Base-by-base conservation (phyloP, 2,888 invertebrate species). In the Amaurobius ferox region DNA sequence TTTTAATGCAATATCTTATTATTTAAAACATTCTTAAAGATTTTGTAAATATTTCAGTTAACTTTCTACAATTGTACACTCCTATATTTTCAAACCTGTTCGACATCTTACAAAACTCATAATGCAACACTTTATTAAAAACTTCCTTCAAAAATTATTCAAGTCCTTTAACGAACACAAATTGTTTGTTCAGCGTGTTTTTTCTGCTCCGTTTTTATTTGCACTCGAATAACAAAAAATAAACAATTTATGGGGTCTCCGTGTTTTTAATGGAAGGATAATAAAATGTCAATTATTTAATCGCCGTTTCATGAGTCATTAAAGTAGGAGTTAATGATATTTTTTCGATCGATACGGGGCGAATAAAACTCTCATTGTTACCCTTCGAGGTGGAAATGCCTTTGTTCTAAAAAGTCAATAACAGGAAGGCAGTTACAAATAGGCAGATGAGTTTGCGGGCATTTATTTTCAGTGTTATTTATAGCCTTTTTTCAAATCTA, bases 271-370 rank as follows among this genome's bases (percentile, higher is more conserved):
- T 55, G 23, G 55, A 55, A 55, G 32, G 55, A 72, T 85, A 85
- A 85, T 85, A 85, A 85, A 85, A 85, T 64, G 77, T 85, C 83
- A 85, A 85, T 85, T 85, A 85, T 78, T 85, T 77, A 85, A 85
- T 85, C 83, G 72, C 77, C 66, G 70, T 77, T 85, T 85, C 83
- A 85, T 77, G 77, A 85, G 77, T 85, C 83, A 85, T 85, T 85
- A 85, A 85, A 85, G 83, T 66, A 30, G 67, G 66, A 77, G 83
- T 72, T 85, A 85, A 77, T 85, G 76, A 83, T 83, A 77, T 85
- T 83, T 81, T 77, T 55, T 32, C 40, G 55, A 55, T 55, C 55
- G 23, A 55, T 55, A 55, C 23, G 23, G 16, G 19, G 23, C 23
- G 23, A 23, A 5, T 23, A 23, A 55, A 55, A 23, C 55, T 23